Conservation (phyloP, 2,113 vertebrate species). For the Pampusana beccarii region DNA sequence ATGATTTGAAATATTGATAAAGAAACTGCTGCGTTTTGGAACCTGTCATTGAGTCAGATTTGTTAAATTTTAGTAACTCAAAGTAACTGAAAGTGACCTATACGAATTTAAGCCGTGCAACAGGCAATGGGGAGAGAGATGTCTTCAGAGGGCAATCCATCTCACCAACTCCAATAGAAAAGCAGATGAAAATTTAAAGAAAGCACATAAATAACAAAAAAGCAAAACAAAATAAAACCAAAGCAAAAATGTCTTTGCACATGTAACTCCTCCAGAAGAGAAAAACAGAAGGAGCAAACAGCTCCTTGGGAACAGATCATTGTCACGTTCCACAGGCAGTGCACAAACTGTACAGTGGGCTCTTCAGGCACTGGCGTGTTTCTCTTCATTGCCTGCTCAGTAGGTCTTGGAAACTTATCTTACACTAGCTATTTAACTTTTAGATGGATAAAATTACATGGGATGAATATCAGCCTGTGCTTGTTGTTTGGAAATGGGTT, state of each 20-base stretch:
- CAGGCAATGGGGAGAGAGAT: background rate
- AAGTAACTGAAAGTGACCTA: background rate
- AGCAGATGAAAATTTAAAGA: background rate
- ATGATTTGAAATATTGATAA: background rate
- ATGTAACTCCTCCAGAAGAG: background rate
- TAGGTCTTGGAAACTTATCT: background rate
- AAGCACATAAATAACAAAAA: background rate
- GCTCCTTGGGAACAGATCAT: background rate
- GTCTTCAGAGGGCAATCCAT: background rate
- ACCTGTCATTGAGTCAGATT: background rate
- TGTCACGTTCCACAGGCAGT: background rate
- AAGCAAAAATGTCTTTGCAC: background rate
- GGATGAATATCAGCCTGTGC: background rate
- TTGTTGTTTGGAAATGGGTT: background rate
- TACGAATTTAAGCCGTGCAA: background rate
- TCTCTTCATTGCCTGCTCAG: background rate
- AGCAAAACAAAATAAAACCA: background rate
- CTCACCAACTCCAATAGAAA: background rate
- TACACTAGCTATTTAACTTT: background rate
- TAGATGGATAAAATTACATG: background rate
- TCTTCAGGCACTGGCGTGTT: background rate
- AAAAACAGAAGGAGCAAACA: background rate
- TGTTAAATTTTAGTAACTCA: background rate
- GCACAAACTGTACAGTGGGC: background rate
- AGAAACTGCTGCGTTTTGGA: background rate